phyloP scores from a whole-genome alignment of 1,140 invertebrate genomes.

The Galleria mellonella region DNA sequence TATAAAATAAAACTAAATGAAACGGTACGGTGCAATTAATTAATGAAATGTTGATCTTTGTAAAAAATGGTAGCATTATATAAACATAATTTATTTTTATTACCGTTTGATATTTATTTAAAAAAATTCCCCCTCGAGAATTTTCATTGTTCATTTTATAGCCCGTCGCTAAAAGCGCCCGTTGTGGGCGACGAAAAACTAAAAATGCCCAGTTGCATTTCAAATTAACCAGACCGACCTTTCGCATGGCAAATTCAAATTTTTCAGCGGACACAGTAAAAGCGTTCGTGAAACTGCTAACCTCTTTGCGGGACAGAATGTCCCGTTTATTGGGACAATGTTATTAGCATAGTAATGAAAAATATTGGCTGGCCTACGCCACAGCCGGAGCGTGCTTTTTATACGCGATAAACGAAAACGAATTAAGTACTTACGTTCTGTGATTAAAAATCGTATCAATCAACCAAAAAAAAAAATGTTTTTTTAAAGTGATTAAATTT shows the following conservation, averaged over 20 bases:
- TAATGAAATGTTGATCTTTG: no score
- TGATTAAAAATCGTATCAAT: no score
- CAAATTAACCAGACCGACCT: conserved; percentile 54
- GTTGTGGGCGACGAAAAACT: conserved; percentile 22
- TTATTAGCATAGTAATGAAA: conserved; percentile 72
- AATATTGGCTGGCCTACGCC: conserved; percentile 51
- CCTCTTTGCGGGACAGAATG: conserved; percentile 50
- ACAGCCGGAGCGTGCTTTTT: conserved; percentile 10
- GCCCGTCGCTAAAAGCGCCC: conserved; percentile 2
- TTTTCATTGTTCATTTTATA: conserved; percentile 21
- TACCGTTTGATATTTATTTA: background rate
- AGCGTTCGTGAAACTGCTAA: conserved; percentile 53
- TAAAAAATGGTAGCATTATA: background rate
- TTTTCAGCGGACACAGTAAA: conserved; percentile 59
- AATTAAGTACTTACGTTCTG: no score
- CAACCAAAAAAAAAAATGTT: no score
- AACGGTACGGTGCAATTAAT: no score
- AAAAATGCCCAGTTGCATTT: conserved; percentile 47
- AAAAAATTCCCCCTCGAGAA: background rate
- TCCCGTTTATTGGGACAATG: conserved; percentile 61
- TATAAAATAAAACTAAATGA: no score
- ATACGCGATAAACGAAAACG: no score
- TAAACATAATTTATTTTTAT: background rate
- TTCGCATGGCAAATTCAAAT: conserved; percentile 57
- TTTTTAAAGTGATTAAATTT: no score